A percentile compares a stretch with the other conserved stretches of the same genome.
Conservation (phyloP, 2,113 vertebrate genomes). For the Scatophagus argus region DNA sequence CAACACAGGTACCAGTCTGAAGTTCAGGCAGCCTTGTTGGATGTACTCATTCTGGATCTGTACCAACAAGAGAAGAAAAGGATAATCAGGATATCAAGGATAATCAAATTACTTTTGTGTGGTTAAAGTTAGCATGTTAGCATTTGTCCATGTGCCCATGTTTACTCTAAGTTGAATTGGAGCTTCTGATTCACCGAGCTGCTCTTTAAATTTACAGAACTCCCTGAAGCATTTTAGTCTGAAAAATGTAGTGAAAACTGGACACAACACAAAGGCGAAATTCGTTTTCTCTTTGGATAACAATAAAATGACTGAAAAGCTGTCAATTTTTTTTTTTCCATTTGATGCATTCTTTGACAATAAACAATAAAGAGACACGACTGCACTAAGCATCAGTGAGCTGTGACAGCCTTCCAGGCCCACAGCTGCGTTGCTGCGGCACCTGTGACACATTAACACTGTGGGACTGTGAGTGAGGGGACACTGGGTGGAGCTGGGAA, state of each 20-base stretch:
- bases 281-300: background rate
- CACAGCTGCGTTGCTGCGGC: background rate
- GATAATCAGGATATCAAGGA: no score
- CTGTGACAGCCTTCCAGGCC: background rate
- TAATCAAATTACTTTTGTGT: no score
- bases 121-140: background rate
- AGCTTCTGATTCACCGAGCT: background rate
- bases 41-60: constrained; percentile 98
- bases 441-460: background rate
- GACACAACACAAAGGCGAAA: background rate
- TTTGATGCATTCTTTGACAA: background rate
- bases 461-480: background rate
- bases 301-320: background rate
- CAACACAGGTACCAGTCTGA: constrained; percentile 94
- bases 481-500: background rate
- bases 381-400: background rate
- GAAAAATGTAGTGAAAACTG: background rate
- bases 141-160: background rate
- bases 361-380: background rate
- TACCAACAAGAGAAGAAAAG: constrained; percentile 23
- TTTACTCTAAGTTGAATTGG: background rate
- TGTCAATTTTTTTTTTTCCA: background rate
- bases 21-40: constrained; percentile 96
- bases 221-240: background rate
- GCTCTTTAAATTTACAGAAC: background rate